These are phyloP conservation scores for Pipistrellus pipistrellus DNA, from an alignment of 2,797 vertebrate species.

Conservation along the genomic window DNA sequence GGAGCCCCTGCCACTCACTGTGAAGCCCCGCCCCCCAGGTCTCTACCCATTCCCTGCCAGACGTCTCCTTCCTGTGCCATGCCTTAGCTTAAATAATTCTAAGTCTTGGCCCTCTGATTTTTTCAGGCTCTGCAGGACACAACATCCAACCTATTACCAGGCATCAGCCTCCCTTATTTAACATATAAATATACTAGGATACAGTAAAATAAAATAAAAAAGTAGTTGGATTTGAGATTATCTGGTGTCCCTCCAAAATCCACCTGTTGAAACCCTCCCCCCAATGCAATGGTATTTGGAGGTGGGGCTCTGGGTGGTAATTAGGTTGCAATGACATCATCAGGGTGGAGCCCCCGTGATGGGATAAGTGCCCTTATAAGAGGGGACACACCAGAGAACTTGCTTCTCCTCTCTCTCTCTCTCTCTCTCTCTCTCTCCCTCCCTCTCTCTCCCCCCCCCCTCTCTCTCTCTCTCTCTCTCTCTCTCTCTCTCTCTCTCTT, in stretches of 20 bases:
- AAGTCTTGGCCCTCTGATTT: not conserved
- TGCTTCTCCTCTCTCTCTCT: not conserved
- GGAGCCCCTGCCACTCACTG: not conserved
- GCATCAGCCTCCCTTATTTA: not conserved
- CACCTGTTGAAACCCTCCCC: not conserved
- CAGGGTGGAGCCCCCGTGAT: not conserved
- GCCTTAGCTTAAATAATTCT: not conserved
- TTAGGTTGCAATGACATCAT: not conserved
- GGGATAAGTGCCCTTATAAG: not conserved
- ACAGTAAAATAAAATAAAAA: not conserved
- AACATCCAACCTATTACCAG: not conserved
- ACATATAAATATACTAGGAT: not conserved
- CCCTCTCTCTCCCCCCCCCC: too few species aligned
- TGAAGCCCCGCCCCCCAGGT: fast-evolving
- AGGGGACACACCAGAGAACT: not conserved
- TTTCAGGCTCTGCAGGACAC: not conserved
- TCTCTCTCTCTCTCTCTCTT: not conserved
- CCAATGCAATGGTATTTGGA: not conserved
- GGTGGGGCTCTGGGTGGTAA: not conserved
- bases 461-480: not conserved
- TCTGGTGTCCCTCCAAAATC: not conserved
- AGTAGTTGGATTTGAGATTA: not conserved
- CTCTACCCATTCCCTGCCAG: not conserved
- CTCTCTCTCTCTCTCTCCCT: not conserved
- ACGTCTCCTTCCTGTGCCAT: fast-evolving